Conservation (phyloP, 2,797 vertebrate species). For the Leptatherina wallacei region DNA sequence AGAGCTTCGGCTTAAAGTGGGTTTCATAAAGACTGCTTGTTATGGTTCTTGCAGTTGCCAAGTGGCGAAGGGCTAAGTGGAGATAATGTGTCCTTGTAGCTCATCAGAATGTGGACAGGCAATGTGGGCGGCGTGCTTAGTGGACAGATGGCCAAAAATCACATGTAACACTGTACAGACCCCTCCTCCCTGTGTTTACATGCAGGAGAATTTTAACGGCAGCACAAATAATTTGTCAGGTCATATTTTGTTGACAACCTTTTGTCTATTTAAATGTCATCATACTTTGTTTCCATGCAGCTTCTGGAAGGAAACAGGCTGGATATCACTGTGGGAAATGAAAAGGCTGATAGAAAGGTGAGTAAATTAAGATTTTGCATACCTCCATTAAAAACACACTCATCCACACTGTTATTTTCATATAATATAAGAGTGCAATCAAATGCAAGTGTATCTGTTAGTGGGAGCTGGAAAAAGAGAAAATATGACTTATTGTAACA, state of each 20-base stretch:
- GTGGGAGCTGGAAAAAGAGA: not conserved
- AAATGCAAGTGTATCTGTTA: not conserved
- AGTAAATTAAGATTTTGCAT: not conserved
- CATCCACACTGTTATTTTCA: not conserved
- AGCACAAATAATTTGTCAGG: slow-evolving; percentile 30
- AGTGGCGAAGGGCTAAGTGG: slow-evolving; percentile 70
- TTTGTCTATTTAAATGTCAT: slow-evolving; percentile 11
- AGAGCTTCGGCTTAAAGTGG: slow-evolving; percentile 54
- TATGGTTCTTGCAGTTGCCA: slow-evolving; percentile 69
- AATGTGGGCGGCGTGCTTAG: slow-evolving; percentile 54
- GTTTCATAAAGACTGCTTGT: slow-evolving; percentile 64
- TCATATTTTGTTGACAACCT: slow-evolving; percentile 27
- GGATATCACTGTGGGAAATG: slow-evolving; percentile 4
- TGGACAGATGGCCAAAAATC: slow-evolving; percentile 63
- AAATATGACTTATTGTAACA: not conserved
- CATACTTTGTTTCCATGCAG: not conserved
- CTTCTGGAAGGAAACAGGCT: not conserved
- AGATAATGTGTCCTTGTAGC: slow-evolving; percentile 69
- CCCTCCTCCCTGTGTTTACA: slow-evolving; percentile 36
- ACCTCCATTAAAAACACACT: slow-evolving; percentile 1
- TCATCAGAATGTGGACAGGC: slow-evolving; percentile 62
- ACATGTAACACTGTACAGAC: slow-evolving; percentile 40
- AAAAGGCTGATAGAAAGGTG: not conserved
- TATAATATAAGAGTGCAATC: not conserved
- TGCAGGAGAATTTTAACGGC: slow-evolving; percentile 31